Conservation (phyloP, 2,113 vertebrate species). For the Hyperoodon ampullatus region DNA sequence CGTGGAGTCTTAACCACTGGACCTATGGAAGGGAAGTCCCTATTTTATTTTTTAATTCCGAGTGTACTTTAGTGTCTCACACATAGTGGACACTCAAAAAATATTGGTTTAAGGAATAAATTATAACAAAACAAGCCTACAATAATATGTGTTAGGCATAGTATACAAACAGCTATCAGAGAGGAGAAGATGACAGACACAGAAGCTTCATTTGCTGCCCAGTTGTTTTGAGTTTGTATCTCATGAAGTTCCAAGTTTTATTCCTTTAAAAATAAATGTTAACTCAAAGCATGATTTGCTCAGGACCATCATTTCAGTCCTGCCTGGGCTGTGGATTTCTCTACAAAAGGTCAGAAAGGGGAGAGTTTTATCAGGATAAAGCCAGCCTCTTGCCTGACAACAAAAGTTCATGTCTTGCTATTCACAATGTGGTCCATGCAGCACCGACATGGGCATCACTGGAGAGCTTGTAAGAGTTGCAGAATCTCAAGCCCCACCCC, state of each 20-base stretch:
- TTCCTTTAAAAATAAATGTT: neutral
- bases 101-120: neutral
- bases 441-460: fast-evolving
- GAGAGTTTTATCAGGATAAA: neutral
- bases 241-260: neutral
- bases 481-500: no score
- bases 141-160: neutral
- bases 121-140: neutral
- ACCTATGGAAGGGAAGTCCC: no score
- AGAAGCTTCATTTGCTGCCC: neutral
- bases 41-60: neutral
- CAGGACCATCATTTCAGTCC: neutral
- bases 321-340: neutral
- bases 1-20: no score
- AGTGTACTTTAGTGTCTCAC: neutral
- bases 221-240: neutral
- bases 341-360: neutral
- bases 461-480: neutral
- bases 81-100: neutral
- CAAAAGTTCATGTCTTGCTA: neutral
- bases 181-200: neutral
- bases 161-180: neutral
- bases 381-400: neutral
- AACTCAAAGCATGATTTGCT: neutral
- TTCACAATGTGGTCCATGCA: fast-evolving